A percentile compares a stretch with the other conserved stretches of the same genome.
Conservation (phyloP, 2,797 vertebrate species). For the Valencia hispanica region DNA sequence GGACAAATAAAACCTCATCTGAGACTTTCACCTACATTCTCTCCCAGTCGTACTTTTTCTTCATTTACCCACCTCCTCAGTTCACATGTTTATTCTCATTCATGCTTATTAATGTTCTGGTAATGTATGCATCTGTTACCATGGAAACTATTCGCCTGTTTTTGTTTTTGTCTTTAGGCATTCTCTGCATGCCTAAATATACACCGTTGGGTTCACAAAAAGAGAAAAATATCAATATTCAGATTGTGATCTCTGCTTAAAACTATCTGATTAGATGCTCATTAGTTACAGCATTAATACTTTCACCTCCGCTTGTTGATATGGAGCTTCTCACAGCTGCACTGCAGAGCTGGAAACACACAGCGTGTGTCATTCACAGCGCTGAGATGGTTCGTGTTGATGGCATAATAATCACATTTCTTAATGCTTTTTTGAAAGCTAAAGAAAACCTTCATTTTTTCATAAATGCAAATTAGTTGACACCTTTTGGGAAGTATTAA, state of each 20-base stretch:
- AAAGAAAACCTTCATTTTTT: background rate
- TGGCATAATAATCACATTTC: background rate
- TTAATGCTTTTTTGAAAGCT: background rate
- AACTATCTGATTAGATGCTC: background rate
- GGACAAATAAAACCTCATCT: slow-evolving; percentile 11
- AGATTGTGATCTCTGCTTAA: background rate
- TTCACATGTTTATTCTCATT: slow-evolving; percentile 68
- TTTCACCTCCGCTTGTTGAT: background rate
- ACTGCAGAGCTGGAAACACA: background rate
- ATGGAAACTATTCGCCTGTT: slow-evolving; percentile 71
- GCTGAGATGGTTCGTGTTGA: background rate
- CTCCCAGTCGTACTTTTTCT: slow-evolving; percentile 15
- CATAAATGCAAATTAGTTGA: background rate
- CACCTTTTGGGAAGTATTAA: background rate
- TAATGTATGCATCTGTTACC: slow-evolving; percentile 67
- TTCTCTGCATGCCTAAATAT: slow-evolving; percentile 30
- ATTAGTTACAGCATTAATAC: background rate
- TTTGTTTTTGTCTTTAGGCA: slow-evolving; percentile 62
- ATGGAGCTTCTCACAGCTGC: background rate
- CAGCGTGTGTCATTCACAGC: background rate
- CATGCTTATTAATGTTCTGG: slow-evolving; percentile 44
- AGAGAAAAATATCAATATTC: background rate
- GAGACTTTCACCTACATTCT: slow-evolving; percentile 18
- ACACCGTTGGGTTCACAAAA: background rate
- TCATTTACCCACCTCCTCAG: slow-evolving; percentile 48